Percentiles rank a stretch among this genome's conserved stretches.
Evolutionary conservation across 2,888 invertebrate genomes (phyloP).

Genomic region (Margaritifera margaritifera): DNA sequence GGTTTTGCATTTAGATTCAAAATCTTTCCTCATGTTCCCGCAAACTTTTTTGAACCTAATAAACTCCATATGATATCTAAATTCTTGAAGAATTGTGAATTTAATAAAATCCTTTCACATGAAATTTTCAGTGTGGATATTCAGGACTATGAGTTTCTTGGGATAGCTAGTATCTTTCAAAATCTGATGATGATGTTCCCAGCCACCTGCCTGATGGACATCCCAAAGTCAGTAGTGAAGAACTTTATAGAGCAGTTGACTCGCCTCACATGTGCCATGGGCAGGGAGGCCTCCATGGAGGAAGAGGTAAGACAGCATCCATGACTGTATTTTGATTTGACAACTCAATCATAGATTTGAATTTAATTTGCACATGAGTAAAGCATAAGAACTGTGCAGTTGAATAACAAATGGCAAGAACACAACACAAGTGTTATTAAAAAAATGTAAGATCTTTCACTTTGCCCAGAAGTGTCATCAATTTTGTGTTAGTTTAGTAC

Average conservation of each 20-base stretch:
- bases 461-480: too few species aligned
- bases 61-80: neutral
- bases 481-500: too few species aligned
- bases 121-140: slow-evolving; percentile 76
- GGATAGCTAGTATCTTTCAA: slow-evolving; percentile 80
- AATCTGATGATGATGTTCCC: slow-evolving; percentile 79
- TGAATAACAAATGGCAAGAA: too few species aligned
- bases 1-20: too few species aligned
- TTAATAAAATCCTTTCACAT: neutral
- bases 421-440: too few species aligned
- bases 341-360: neutral
- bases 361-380: neutral
- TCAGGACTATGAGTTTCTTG: slow-evolving; percentile 80
- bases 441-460: too few species aligned
- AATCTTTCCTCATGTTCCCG: too few species aligned
- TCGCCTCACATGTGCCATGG: slow-evolving; percentile 79
- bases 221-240: slow-evolving; percentile 75
- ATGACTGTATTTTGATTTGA: neutral
- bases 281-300: slow-evolving; percentile 80
- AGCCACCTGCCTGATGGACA: slow-evolving; percentile 73
- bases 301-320: slow-evolving; percentile 76
- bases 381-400: neutral
- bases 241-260: slow-evolving; percentile 79
- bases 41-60: neutral
- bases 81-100: neutral